Evolutionary conservation across 2,888 invertebrate genomes (phyloP).

Genomic region (Tetrapedia diversipes): DNA sequence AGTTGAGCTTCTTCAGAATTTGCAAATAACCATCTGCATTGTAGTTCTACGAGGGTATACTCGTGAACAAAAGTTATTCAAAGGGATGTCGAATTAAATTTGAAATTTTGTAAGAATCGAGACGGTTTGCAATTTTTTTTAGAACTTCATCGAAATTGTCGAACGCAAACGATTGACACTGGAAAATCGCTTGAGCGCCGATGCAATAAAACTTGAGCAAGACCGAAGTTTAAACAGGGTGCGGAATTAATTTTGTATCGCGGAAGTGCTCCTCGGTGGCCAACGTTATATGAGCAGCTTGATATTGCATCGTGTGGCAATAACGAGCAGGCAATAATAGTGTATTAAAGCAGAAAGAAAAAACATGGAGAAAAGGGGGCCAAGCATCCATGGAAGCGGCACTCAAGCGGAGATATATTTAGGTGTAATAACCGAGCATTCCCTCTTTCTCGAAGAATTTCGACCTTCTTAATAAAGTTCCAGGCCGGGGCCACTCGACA

Average conservation of each 20-base stretch:
- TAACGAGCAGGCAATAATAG: constrained; percentile 75
- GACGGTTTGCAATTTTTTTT: no score
- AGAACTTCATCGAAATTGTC: no score
- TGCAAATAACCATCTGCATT: no score
- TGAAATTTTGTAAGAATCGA: no score
- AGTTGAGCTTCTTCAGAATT: no score
- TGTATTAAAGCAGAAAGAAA: constrained; percentile 58
- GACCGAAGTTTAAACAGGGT: background rate
- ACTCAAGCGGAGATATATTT: constrained; percentile 64
- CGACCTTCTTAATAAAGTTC: constrained; percentile 54
- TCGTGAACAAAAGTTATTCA: no score
- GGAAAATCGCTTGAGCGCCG: background rate
- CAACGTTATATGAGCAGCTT: constrained; percentile 52
- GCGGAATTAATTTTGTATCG: constrained; percentile 27
- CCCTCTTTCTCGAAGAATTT: constrained; percentile 38
- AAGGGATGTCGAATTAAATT: no score
- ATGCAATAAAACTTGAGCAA: background rate
- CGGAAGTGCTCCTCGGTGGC: constrained; percentile 15
- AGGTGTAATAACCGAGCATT: constrained; percentile 75
- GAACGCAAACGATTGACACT: background rate
- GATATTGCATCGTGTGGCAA: constrained; percentile 75
- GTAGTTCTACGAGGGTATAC: no score
- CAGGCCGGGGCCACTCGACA: constrained; percentile 19
- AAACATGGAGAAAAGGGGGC: constrained; percentile 11
- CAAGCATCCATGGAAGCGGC: constrained; percentile 43